Evolutionary conservation across 2,888 invertebrate genomes (phyloP).

Genomic region (Asteroscopus sphinx): DNA sequence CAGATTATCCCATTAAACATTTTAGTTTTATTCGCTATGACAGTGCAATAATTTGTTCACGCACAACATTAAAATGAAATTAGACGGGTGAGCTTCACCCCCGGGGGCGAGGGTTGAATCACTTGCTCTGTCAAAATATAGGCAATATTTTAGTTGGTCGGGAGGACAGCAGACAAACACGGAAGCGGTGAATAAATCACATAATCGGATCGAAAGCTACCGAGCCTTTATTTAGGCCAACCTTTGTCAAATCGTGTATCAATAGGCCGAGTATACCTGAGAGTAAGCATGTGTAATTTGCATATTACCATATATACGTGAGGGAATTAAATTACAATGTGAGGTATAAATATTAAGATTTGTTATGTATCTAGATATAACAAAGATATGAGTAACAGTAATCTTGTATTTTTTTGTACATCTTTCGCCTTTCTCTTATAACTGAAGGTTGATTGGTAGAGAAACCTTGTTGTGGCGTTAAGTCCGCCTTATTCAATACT

Average conservation of each 20-base stretch:
- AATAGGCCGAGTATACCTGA: constrained; percentile 18
- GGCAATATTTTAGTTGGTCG: constrained; percentile 77
- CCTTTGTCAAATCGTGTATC: constrained; percentile 51
- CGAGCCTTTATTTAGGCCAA: constrained; percentile 55
- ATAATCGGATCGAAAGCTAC: constrained; percentile 79
- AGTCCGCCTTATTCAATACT: too few species aligned
- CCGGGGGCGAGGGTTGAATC: constrained; percentile 73
- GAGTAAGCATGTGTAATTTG: constrained; percentile 4
- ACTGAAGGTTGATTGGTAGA: too few species aligned
- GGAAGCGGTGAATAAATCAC: constrained; percentile 80
- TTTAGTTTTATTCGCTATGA: constrained; percentile 84
- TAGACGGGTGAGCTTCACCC: constrained; percentile 79
- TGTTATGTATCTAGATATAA: too few species aligned
- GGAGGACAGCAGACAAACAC: constrained; percentile 69
- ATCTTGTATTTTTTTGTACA: too few species aligned
- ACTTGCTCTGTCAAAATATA: constrained; percentile 82
- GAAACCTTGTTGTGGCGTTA: too few species aligned
- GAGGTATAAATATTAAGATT: too few species aligned
- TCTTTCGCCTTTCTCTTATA: too few species aligned
- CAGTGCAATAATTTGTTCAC: constrained; percentile 87
- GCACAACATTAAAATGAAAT: constrained; percentile 87
- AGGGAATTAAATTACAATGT: too few species aligned
- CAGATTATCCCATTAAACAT: constrained; percentile 82
- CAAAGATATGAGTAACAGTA: too few species aligned
- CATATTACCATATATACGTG: background rate